Evolutionary conservation across 2,797 vertebrate species (phyloP), one percentile per base, ranked within the genome.

Genomic region (Pelodytes ibericus): DNA sequence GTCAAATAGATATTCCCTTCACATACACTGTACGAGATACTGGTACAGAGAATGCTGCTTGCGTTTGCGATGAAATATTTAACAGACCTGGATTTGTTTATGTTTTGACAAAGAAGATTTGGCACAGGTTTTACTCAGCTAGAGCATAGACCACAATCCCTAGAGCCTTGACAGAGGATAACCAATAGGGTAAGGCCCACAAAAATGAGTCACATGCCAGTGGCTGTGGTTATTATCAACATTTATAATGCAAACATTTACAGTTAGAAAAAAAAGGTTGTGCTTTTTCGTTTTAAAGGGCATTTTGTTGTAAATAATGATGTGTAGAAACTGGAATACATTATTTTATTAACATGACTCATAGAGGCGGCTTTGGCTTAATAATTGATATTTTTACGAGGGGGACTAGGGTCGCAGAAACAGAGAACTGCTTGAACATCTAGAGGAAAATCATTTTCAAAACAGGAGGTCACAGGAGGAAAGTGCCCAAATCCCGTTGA

Each of bases 401-500:
- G 63, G 64, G 51, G 71, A 61, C 64, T 63, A n/a, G 57, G 57
- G 57, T 72, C 58, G 60, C 44, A 53, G 56, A 22, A 78, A 64
- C 30, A 60, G n/a, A 73, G 41, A 63, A 69, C 33, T 47, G 47
- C 57, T 68, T 68, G 31, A 69, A 72, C 71, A 73, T 69, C 64
- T 69, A 53, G 63, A 74, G 64, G 64, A 60, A 79, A 79, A 79
- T 79, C 57, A 79, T 79, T 79, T 79, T 79, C 44, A 74, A 56
- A 79, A 79, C 77, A 79, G 71, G 71, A 79, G 77, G 59, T 73
- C 72, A 63, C 71, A 68, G 71, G 72, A 79, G 64, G 71, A 79
- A 62, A 73, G 71, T 63, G 57, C 71, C 64, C 71, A 79, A 79
- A 79, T 73, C 71, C 77, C 15, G 25, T 72, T 79, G 69, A 79